Conservation (phyloP, 2,797 vertebrate genomes). For the Manis pentadactyla region DNA sequence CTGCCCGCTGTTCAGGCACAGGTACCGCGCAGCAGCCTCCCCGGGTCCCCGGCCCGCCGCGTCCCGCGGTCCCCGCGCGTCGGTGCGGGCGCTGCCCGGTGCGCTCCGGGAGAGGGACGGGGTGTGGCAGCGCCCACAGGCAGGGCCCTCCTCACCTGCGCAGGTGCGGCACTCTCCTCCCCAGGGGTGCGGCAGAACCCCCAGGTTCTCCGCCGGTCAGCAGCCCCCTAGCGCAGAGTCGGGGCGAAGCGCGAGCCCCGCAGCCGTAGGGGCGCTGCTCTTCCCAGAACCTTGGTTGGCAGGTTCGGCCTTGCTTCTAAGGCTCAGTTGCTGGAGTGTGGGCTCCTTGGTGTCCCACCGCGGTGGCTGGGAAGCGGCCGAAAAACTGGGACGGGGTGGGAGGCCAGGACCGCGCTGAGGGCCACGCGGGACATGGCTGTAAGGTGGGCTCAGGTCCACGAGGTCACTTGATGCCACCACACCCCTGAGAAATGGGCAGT, state of each 20-base stretch:
- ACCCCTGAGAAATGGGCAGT: background rate
- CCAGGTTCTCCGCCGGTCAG: background rate
- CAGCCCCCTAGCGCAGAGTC: accelerated
- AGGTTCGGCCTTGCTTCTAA: background rate
- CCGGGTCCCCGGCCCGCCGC: accelerated
- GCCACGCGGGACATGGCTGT: background rate
- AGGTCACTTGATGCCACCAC: background rate
- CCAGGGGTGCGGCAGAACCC: background rate
- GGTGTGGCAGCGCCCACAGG: background rate
- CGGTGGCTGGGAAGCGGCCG: background rate
- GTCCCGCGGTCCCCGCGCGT: too few species aligned
- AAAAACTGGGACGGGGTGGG: background rate
- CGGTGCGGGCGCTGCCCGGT: accelerated
- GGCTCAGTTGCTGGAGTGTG: background rate
- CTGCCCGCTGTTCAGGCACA: slow-evolving; percentile 83
- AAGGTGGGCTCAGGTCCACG: background rate
- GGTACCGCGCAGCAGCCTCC: slow-evolving; percentile 42
- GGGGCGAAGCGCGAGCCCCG: background rate
- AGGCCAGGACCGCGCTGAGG: background rate
- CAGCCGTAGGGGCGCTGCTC: background rate
- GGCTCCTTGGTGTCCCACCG: accelerated
- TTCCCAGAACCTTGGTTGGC: background rate
- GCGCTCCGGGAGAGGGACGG: background rate
- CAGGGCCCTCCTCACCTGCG: background rate
- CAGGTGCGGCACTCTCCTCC: background rate